Percentiles rank a stretch among this genome's conserved stretches.
Evolutionary conservation across 2,113 vertebrate species (phyloP).

Genomic region (Speoplatyrhinus poulsoni): DNA sequence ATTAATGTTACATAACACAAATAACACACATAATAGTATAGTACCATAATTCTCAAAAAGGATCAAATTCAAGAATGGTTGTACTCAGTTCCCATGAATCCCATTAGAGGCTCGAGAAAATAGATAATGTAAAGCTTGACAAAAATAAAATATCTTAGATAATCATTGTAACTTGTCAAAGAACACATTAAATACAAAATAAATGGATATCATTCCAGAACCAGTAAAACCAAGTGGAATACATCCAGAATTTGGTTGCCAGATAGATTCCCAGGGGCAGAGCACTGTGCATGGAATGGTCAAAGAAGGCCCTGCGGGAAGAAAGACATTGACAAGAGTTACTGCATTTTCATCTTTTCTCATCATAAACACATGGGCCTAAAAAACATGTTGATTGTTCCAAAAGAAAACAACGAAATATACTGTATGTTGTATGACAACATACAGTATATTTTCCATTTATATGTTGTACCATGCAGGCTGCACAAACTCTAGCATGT

Average conservation of each 20-base stretch:
- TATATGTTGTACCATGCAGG: too few relatives aligned
- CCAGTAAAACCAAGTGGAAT: slow-evolving; percentile 99
- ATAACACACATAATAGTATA: too few relatives aligned
- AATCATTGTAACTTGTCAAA: not conserved
- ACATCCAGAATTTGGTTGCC: slow-evolving; percentile 99
- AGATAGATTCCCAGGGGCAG: slow-evolving; percentile 98
- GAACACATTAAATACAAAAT: not conserved
- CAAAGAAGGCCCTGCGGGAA: slow-evolving; percentile 90
- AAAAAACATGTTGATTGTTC: too few relatives aligned
- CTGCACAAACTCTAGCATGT: too few relatives aligned
- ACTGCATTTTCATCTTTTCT: too few relatives aligned
- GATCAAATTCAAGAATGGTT: slow-evolving; percentile 13
- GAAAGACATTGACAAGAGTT: slow-evolving; percentile 10
- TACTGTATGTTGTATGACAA: too few relatives aligned
- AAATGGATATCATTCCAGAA: slow-evolving; percentile 99
- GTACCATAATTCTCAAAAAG: not conserved
- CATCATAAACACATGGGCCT: too few relatives aligned
- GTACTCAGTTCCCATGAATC: slow-evolving; percentile 10
- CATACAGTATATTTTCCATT: too few relatives aligned
- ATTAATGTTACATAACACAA: too few relatives aligned
- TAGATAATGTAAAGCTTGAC: slow-evolving; percentile 29
- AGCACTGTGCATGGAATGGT: slow-evolving; percentile 99
- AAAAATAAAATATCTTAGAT: too few relatives aligned
- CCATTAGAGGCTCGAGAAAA: slow-evolving; percentile 32
- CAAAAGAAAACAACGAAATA: too few relatives aligned